Evolutionary conservation across 2,797 vertebrate genomes (phyloP), one percentile per base, ranked within the genome.

Genomic region (Menidia menidia): DNA sequence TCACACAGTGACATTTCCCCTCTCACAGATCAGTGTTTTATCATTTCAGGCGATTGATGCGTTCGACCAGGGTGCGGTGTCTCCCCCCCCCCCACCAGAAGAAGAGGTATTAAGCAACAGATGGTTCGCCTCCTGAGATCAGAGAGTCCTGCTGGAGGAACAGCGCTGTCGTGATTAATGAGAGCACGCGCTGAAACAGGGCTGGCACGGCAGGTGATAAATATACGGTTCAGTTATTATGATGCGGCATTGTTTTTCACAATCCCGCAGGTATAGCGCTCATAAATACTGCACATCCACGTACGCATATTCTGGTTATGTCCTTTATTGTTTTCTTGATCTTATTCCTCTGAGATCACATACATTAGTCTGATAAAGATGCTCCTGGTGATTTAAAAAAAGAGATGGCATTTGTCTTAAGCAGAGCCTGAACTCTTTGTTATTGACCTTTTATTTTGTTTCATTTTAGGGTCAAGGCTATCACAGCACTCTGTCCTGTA

Each of bases 221-320:
- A 90, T 88, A 79, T 80, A 53, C 64, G 76, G 59, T 68, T 82
- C 78, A 44, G 8, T 72, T 83, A 73, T 75, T 86, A 53, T 77
- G 85, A 82, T 77, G 64, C 74, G 75, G 66, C 68, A 89, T 89
- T 88, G 88, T 90, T 88, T 85, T 59, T 62, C 44, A 56, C 33
- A 58, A 13, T 90, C 86, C 88, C 84, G 57, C 39, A 33, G 85
- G 88, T 68, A 72, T 60, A 77, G 61, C 56, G 77, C 54, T 66
- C 59, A 78, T 78, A 73, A 70, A 81, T 71, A 55, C 33, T 47
- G 32, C 42, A 75, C 48, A 42, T 60, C 57, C 54, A 53, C 47
- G 9, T 31, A 16, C 35, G 41, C 43, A 7, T 10, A 32, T 18
- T 60, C 57, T 52, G 10, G 35, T 64, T 61, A 11, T 58, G 45